These are phyloP conservation scores for Aythya baeri DNA, from an alignment of 2,113 vertebrate species.

Conservation along the genomic window DNA sequence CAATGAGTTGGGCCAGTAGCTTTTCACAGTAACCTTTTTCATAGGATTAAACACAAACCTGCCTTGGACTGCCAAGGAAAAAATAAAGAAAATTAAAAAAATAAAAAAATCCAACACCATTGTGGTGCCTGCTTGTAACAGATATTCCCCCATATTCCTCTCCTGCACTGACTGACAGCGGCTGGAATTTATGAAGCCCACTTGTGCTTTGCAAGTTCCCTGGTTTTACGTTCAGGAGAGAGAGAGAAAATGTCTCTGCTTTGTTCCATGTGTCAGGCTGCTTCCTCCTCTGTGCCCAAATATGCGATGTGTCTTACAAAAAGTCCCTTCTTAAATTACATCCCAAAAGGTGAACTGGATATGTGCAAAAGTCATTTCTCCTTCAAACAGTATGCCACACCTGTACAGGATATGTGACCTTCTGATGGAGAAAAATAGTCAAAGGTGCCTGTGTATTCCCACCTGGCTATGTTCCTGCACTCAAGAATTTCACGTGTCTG, in stretches of 20 bases:
- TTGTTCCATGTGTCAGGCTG: conserved; percentile 52
- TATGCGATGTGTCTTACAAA: not conserved
- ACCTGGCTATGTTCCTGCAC: not conserved
- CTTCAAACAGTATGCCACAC: conserved; percentile 46
- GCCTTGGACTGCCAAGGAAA: not conserved
- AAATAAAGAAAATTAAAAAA: not conserved
- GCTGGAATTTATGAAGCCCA: conserved; percentile 65
- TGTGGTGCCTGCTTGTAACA: conserved; percentile 31
- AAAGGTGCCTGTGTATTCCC: conserved; percentile 11
- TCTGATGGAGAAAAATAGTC: conserved; percentile 43
- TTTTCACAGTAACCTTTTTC: not conserved
- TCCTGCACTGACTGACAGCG: conserved; percentile 46
- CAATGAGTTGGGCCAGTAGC: not conserved
- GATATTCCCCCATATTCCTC: conserved; percentile 54
- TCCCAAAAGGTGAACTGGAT: conserved; percentile 41
- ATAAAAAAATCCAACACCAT: rapidly evolving
- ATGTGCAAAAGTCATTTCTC: conserved; percentile 36
- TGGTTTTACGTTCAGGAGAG: conserved; percentile 55
- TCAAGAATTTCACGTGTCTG: not conserved
- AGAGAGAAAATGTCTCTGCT: conserved; percentile 45
- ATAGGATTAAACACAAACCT: not conserved
- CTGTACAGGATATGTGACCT: conserved; percentile 39
- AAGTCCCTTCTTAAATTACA: conserved; percentile 56
- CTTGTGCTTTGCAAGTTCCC: conserved; percentile 32
- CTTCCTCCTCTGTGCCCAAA: conserved; percentile 52